Evolutionary conservation across 1,140 invertebrate genomes (phyloP).

Genomic region (Conus betulinus): DNA sequence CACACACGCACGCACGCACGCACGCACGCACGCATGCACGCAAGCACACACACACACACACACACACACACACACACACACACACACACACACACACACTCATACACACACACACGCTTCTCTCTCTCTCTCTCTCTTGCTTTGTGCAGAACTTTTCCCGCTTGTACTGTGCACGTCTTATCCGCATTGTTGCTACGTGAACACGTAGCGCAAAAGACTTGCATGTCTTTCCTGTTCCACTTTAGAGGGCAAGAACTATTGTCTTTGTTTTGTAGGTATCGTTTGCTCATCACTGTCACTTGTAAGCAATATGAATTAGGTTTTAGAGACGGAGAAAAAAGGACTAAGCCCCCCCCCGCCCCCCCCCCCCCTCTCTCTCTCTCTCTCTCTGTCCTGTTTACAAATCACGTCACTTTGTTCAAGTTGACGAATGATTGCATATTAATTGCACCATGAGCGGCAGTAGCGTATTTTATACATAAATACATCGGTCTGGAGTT

Average conservation of each 20-base stretch:
- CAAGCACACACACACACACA: not conserved
- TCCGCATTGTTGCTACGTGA: not conserved
- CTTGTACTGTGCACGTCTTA: not conserved
- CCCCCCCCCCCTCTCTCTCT: not conserved
- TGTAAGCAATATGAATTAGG: too few species aligned
- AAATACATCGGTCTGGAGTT: too few species aligned
- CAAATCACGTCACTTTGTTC: too few species aligned
- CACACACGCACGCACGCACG: constrained; percentile 12
- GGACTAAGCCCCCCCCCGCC: not conserved
- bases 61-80: not conserved
- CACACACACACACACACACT: constrained; percentile 33
- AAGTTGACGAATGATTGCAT: too few species aligned
- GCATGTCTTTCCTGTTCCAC: too few species aligned
- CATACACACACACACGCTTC: constrained; percentile 25
- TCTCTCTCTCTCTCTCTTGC: not conserved
- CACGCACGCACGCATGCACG: constrained; percentile 13
- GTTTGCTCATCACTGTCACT: too few species aligned
- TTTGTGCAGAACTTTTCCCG: not conserved
- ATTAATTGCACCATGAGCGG: too few species aligned
- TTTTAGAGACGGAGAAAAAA: too few species aligned
- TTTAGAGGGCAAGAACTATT: too few species aligned
- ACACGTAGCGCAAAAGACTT: too few species aligned
- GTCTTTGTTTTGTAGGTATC: too few species aligned
- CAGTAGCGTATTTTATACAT: too few species aligned
- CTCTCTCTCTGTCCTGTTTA: not conserved